Evolutionary conservation across 2,113 vertebrate genomes (phyloP), one percentile per base, ranked within the genome.

Genomic region (Atherinomorus stipes): DNA sequence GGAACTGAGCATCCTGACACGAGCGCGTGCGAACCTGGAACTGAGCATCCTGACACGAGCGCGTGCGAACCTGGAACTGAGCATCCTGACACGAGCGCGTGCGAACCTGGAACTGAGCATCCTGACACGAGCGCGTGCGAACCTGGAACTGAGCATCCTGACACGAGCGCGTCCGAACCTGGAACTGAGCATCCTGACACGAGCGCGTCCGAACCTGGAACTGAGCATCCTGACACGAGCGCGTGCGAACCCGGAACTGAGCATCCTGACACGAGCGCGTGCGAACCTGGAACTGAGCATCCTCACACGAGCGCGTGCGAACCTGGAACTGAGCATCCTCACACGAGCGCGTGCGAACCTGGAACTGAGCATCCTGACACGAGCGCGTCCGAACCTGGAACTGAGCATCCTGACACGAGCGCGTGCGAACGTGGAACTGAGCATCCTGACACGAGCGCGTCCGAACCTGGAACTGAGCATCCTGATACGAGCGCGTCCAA

Each of bases 61-160:
- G 71, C 71, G 56, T 74, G 57, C 60, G 44, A 22, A 70, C 66
- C 53, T 38, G 21, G n/a, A n/a, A n/a, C n/a, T n/a, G n/a, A 60
- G 61, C 76, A 65, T 71, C 62, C 63, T 50, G 13, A 45, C 64
- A 64, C 63, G 47, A 60, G 62, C 52, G 71, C 71, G 56, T 74
- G 57, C 60, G 44, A 22, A 70, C 66, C 53, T 38, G 21, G n/a
- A n/a, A n/a, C n/a, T n/a, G n/a, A 60, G 61, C 76, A 65, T 71
- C 62, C 63, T 50, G 13, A 45, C 64, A 64, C 63, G 47, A 60
- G 62, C 52, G 71, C 71, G 56, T 74, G 57, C 60, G 44, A 22
- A 70, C 66, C 53, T 38, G 21, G n/a, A n/a, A n/a, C n/a, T n/a
- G n/a, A 60, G 61, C 76, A 65, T 71, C 62, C 63, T 50, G 13